Conservation (phyloP, 2,113 vertebrate genomes). For the Eurystomus gularis region DNA sequence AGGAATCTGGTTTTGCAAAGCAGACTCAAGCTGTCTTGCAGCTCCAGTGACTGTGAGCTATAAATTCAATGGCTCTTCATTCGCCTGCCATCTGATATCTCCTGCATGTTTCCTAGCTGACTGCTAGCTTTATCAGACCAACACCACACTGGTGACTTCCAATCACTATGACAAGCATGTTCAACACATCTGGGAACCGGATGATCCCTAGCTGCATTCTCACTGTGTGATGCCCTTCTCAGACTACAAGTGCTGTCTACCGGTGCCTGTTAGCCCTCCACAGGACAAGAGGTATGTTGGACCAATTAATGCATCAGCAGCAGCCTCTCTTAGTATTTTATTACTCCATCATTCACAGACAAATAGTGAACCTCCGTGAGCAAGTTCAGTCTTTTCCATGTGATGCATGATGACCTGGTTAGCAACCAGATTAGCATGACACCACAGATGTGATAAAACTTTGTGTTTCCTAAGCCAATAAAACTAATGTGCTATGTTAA, state of each 20-base stretch:
- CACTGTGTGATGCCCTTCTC: not conserved
- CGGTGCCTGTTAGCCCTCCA: not conserved
- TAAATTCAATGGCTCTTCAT: not conserved
- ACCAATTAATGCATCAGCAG: not conserved
- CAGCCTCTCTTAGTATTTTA: not conserved
- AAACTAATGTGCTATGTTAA: not conserved
- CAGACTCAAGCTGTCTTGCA: not conserved
- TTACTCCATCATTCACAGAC: not conserved
- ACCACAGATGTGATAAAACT: not conserved
- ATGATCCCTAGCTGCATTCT: not conserved
- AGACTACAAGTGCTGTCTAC: accelerated
- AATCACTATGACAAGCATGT: not conserved
- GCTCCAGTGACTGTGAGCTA: not conserved
- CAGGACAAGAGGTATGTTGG: not conserved
- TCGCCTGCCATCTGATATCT: not conserved
- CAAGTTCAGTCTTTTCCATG: not conserved
- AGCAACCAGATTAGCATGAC: not conserved
- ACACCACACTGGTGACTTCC: not conserved
- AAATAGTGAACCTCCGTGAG: not conserved
- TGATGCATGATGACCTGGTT: not conserved
- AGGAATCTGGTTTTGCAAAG: not conserved
- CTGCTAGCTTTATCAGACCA: not conserved
- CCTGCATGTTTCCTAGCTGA: not conserved
- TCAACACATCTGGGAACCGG: not conserved
- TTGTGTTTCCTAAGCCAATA: not conserved